A percentile compares a stretch with the other conserved stretches of the same genome.
Evolutionary conservation across 2,113 vertebrate genomes (phyloP).

Genomic region (Fregata magnificens): DNA sequence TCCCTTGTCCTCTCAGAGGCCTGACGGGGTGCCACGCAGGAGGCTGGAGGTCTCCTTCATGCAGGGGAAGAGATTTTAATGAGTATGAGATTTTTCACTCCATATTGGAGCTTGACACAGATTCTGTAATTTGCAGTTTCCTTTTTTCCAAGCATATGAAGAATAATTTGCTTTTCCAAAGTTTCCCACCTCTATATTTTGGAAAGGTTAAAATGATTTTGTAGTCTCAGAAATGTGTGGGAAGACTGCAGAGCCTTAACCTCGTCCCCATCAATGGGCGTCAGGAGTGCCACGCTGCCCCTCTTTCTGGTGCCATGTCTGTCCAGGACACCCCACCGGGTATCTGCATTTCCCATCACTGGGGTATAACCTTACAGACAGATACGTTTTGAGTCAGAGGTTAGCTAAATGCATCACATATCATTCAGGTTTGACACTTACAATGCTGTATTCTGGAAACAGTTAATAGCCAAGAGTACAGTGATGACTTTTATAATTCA

Average conservation of each 20-base stretch:
- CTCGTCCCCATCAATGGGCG: too few species aligned
- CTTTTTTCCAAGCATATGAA: neutral
- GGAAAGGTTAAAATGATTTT: neutral
- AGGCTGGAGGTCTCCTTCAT: neutral
- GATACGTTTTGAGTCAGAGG: neutral
- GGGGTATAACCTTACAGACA: neutral
- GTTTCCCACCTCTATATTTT: neutral
- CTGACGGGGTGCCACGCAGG: too few species aligned
- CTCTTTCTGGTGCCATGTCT: neutral
- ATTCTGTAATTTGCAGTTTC: neutral
- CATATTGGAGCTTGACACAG: accelerated
- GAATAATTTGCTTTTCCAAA: neutral
- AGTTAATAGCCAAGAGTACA: neutral
- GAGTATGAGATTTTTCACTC: neutral
- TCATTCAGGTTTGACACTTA: neutral
- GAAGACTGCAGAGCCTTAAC: neutral
- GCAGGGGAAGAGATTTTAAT: neutral
- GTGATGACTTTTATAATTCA: neutral
- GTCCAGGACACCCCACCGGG: neutral
- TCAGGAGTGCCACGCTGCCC: neutral
- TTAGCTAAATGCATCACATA: neutral
- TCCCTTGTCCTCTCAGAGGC: neutral
- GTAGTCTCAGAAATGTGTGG: neutral
- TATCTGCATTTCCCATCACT: neutral
- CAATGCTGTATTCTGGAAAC: neutral